Percentiles rank a stretch among this genome's conserved stretches.
phyloP scores from a whole-genome alignment of 2,113 vertebrate genomes.

The Oreochromis aureus region DNA sequence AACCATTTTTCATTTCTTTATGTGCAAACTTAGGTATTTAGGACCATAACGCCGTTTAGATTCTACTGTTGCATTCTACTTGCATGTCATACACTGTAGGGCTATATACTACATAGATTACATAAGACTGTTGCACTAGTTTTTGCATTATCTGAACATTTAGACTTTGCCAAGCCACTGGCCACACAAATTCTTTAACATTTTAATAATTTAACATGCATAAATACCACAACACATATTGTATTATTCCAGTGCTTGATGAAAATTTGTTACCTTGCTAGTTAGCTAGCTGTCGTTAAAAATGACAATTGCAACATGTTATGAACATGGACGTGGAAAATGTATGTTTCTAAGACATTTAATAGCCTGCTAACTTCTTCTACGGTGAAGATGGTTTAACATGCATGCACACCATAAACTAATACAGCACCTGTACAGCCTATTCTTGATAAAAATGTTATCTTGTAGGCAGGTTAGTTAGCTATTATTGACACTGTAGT shows the following conservation, averaged over 20 bases:
- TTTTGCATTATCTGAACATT: neutral
- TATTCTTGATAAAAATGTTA: neutral
- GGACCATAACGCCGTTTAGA: neutral
- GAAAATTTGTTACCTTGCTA: neutral
- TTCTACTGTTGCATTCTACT: neutral
- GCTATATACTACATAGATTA: neutral
- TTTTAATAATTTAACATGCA: neutral
- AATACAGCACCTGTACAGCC: neutral
- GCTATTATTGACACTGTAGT: neutral
- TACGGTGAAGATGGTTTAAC: neutral
- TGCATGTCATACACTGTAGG: neutral
- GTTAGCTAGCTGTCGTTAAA: neutral
- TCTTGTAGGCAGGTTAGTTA: neutral
- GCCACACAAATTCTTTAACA: neutral
- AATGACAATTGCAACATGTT: neutral
- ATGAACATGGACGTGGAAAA: neutral
- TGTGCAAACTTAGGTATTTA: neutral
- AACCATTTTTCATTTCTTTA: neutral
- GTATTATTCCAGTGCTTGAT: neutral
- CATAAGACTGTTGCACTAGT: neutral
- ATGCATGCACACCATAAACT: neutral
- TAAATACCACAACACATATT: neutral
- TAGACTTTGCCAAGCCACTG: neutral
- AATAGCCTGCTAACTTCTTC: neutral
- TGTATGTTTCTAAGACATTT: neutral